Base-by-base conservation (phyloP, 92 coral and sea anemone genomes). In the Parazoanthus atlanticus region DNA sequence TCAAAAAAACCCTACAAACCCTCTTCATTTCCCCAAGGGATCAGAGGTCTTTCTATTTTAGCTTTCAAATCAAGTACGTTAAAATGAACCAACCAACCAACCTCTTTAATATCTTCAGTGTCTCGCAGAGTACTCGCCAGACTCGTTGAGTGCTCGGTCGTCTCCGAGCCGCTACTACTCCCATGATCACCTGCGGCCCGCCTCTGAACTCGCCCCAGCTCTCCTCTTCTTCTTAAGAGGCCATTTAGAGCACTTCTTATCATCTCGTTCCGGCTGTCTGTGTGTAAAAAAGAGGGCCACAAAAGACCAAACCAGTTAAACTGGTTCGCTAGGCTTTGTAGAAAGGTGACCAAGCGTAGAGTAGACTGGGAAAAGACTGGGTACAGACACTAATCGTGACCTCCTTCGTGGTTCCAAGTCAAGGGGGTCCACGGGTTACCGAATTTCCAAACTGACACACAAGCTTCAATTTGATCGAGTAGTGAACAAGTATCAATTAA, bases 191-290 rank as follows among this genome's bases (percentile, higher is more conserved):
- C 81, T 23, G 81, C 70, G 31, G 86, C 88, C 74, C 64, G 79
- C 78, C 52, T 79, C 80, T 66, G 72, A 43, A 38, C 76, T 85
- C 56, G 91, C 2, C 88, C 90, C 32, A 74, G 82, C 28, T 88
- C 93, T 76, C 94, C 95, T 80, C 91, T 85, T 80, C 91, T 85
- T 76, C 89, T 78, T 74, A 95, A 94, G 26, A 95, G 89, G 36
- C 96, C 96, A 47, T 89, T 88, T 5, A 95, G 88, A 12, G 98
- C 98, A 38, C 80, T 88, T 17, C 93, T 92, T 49, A 93, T 87
- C 61, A 93, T 84, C 81, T 93, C 93, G 76, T 95, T 95, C 74
- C 93, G 98, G 85, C 96, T 95, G 79, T 95, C 98, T 95, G 88
- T 67, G 73, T 49, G 69, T 12, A 30, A 46, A 61, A 77, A 11